A percentile compares a stretch with the other conserved stretches of the same genome.
Conservation (phyloP, 2,888 invertebrate species). For the Scelioninae gen. 1 region DNA sequence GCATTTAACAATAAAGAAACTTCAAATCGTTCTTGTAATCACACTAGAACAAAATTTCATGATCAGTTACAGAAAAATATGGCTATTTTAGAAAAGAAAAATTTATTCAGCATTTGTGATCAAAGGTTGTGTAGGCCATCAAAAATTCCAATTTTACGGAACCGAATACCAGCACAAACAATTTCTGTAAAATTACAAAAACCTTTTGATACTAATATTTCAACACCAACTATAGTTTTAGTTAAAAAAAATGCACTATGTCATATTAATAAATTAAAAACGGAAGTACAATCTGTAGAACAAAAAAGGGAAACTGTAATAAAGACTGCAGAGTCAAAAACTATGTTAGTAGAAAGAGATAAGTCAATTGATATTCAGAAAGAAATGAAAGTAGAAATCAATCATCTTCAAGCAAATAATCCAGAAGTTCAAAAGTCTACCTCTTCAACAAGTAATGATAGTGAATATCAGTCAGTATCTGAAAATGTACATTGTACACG, state of each 20-base stretch:
- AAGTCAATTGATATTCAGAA: neutral
- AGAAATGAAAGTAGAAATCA: neutral
- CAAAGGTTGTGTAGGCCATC: conserved; percentile 72
- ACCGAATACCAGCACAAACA: conserved; percentile 71
- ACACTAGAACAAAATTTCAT: conserved; percentile 18
- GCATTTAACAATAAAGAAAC: conserved; percentile 41
- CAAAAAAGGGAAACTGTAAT: conserved; percentile 12
- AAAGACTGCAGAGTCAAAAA: conserved; percentile 3
- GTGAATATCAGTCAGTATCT: conserved; percentile 53
- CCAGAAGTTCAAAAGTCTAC: conserved; percentile 37
- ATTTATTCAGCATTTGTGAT: conserved; percentile 30
- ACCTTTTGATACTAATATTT: conserved; percentile 63
- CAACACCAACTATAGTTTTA: conserved; percentile 34
- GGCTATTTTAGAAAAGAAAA: conserved; percentile 17
- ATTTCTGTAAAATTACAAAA: conserved; percentile 69
- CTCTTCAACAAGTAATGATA: conserved; percentile 44
- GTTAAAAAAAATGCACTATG: conserved; percentile 23
- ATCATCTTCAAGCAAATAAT: conserved; percentile 31
- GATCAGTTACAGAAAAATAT: conserved; percentile 28
- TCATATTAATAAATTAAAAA: conserved; percentile 2
- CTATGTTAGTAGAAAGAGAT: neutral
- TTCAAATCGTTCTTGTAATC: conserved; percentile 51
- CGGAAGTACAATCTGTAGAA: conserved; percentile 2
- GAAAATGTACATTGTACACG: conserved; percentile 27
- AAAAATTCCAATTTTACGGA: conserved; percentile 76